Base-by-base conservation (phyloP, 2,113 vertebrate genomes). In the Gobio gobio region DNA sequence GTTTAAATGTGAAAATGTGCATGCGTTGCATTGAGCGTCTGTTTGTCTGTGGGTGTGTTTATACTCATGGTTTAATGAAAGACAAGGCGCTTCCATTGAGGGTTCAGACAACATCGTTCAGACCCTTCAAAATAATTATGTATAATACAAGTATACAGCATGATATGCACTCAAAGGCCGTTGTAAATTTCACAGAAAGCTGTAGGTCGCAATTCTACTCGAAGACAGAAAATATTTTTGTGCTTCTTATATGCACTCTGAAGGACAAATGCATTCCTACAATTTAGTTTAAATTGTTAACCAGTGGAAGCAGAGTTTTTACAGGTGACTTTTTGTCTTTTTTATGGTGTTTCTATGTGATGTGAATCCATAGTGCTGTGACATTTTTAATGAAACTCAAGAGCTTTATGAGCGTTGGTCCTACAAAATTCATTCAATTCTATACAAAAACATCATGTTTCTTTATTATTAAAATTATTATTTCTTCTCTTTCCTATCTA, bases 1-100 rank as follows among this genome's bases (percentile, higher is more conserved):
- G 18, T 33, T 70, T 1, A 20, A 22, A 33, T 70, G 22, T 73
- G 40, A 45, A 45, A 45, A 47, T 24, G 5, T 6, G 68, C 33
- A 12, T n/a, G 36, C 33, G 10, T 72, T 72, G 43, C 40, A 36
- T 26, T 45, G 20, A 56, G 36, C 10, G 18, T 18, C 49, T 70
- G 24, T 49, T 12, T 75, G 51, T 63, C 13, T 64, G 68, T 74
- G 47, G 22, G 59, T 47, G n/a, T 73, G 18, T 87, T 22, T 64
- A 24, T 3, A 33, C 49, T 33, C 1, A 22, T 56, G n/a, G 74
- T 33, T 33, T 22, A 29, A 22, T 56, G 49, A 56, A 77, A 77
- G 74, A 18, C n/a, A 36, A 4, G 10, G 20, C 20, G 20, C 5
- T 77, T 14, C 4, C 13, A 49, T 29, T 54, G 40, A 51, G 47